Conservation (phyloP, 2,797 vertebrate species). For the Valencia hispanica region DNA sequence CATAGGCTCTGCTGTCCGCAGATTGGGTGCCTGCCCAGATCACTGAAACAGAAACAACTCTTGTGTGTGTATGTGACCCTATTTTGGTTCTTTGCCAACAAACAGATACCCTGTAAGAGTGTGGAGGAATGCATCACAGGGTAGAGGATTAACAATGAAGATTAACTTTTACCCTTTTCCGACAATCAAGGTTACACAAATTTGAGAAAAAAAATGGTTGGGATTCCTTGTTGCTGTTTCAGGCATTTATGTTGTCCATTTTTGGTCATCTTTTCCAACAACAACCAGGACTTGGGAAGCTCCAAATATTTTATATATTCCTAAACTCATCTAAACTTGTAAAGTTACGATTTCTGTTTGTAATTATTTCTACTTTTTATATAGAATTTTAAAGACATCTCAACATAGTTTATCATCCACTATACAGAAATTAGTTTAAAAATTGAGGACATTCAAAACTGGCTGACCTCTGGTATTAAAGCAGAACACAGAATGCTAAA, state of each 20-base stretch:
- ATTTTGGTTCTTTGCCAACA: slow-evolving; percentile 52
- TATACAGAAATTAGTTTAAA: no score
- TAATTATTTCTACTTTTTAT: background rate
- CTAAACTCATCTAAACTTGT: background rate
- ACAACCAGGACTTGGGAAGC: background rate
- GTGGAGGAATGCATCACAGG: slow-evolving; percentile 12
- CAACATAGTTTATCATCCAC: no score
- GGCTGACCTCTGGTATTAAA: no score
- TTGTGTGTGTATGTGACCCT: slow-evolving; percentile 29
- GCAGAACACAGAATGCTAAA: no score
- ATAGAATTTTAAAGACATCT: no score
- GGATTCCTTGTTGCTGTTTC: background rate
- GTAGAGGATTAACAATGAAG: slow-evolving; percentile 16
- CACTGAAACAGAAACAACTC: slow-evolving; percentile 25
- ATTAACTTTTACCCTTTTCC: background rate
- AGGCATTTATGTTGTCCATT: background rate
- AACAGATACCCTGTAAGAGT: slow-evolving; percentile 16
- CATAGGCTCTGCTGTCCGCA: slow-evolving; percentile 64
- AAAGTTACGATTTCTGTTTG: background rate
- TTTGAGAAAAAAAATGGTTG: background rate
- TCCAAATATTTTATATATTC: background rate
- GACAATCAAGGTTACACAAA: background rate
- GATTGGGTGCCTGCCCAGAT: slow-evolving; percentile 79
- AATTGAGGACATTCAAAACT: no score
- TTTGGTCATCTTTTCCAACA: background rate